These are phyloP conservation scores for Hylaea fasciaria DNA, from an alignment of 2,888 invertebrate genomes.

Conservation along the genomic window DNA sequence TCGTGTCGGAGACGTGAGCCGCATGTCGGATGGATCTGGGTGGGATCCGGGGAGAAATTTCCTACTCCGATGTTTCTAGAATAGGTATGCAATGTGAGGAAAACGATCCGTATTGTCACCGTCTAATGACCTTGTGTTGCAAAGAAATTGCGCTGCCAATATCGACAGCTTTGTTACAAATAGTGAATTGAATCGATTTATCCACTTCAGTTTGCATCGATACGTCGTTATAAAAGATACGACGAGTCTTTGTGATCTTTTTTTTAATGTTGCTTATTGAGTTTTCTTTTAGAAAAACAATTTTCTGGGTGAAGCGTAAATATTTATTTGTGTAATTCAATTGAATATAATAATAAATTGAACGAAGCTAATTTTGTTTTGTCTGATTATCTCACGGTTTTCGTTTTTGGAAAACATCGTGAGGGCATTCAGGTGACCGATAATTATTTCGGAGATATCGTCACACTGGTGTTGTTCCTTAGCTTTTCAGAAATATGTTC, in stretches of 20 bases:
- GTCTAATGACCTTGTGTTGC: constrained; percentile 18
- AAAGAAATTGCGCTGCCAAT: constrained; percentile 8
- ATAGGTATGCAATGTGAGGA: constrained; percentile 17
- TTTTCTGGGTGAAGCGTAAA: too few species aligned
- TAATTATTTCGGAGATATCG: too few species aligned
- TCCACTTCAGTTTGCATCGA: constrained; percentile 1
- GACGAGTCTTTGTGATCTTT: background rate
- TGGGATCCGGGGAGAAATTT: constrained; percentile 11
- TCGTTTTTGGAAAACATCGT: too few species aligned
- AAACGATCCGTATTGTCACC: constrained; percentile 9
- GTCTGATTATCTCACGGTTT: too few species aligned
- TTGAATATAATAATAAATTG: too few species aligned
- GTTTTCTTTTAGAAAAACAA: too few species aligned
- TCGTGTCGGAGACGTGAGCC: constrained; percentile 7
- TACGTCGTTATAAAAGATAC: background rate
- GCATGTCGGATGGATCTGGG: constrained; percentile 8
- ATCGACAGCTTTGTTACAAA: constrained; percentile 6
- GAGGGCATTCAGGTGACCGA: too few species aligned
- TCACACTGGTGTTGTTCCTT: too few species aligned
- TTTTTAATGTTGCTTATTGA: too few species aligned
- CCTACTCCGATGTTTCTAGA: constrained; percentile 20
- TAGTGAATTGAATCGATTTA: constrained; percentile 1
- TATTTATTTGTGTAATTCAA: too few species aligned
- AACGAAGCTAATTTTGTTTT: too few species aligned
- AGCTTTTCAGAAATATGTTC: too few species aligned